A percentile compares a stretch with the other conserved stretches of the same genome.
Conservation (phyloP, 1,140 invertebrate species). For the Ips typographus region DNA sequence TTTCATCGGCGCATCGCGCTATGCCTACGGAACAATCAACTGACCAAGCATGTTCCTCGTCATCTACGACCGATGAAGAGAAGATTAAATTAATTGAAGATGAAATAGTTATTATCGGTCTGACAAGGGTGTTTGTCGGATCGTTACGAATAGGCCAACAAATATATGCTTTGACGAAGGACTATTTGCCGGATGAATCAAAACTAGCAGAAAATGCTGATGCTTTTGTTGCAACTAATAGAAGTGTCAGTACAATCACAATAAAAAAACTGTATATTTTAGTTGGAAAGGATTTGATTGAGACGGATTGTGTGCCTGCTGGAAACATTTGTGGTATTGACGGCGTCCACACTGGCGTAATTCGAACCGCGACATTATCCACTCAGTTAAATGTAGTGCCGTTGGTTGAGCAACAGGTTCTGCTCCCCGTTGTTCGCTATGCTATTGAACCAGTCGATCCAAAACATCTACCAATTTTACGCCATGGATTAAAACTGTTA, state of each 20-base stretch:
- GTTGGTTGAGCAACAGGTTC: slow-evolving; percentile 81
- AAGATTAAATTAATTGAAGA: slow-evolving; percentile 38
- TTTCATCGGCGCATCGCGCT: neutral
- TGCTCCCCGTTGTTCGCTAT: slow-evolving; percentile 86
- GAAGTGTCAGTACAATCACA: slow-evolving; percentile 57
- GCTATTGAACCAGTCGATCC: slow-evolving; percentile 90
- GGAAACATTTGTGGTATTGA: slow-evolving; percentile 90
- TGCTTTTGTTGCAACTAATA: slow-evolving; percentile 50
- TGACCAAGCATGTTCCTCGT: slow-evolving; percentile 33
- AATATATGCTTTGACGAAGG: slow-evolving; percentile 85
- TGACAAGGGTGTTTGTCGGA: slow-evolving; percentile 93
- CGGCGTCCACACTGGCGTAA: slow-evolving; percentile 76
- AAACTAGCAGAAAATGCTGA: slow-evolving; percentile 39
- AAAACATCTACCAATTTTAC: slow-evolving; percentile 77
- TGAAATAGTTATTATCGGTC: slow-evolving; percentile 83
- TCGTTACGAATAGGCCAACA: slow-evolving; percentile 74
- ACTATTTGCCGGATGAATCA: slow-evolving; percentile 52
- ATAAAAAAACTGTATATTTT: slow-evolving; percentile 82
- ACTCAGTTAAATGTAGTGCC: slow-evolving; percentile 81
- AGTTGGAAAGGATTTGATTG: slow-evolving; percentile 91
- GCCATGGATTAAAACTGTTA: slow-evolving; percentile 76
- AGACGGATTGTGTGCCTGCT: slow-evolving; percentile 75
- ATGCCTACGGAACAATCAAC: neutral
- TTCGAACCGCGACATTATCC: slow-evolving; percentile 92
- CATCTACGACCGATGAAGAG: slow-evolving; percentile 4